Evolutionary conservation across 2,113 vertebrate genomes (phyloP), one percentile per base, ranked within the genome.

Genomic region (Plestiodon gilberti): DNA sequence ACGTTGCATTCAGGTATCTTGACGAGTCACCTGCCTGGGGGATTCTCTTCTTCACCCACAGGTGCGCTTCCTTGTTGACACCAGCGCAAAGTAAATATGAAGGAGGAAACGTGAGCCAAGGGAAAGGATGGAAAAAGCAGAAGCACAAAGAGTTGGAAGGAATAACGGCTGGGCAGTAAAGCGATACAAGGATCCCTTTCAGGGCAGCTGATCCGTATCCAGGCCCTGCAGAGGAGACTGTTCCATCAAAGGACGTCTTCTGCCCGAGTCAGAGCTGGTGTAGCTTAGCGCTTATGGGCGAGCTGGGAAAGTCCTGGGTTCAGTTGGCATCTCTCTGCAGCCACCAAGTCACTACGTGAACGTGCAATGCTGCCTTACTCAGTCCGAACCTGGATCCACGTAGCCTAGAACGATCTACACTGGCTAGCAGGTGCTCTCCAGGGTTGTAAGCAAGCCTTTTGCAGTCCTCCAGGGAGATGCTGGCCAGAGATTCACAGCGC

Each of bases 171-270:
- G 52, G 43, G 14, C 22, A 84, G 55, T 62, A 64, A 84, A 86
- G 13, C 7, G 57, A 81, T 52, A 74, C 62, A 25, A 55, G 62
- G 62, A 67, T 28, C 38, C n/a, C 10, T 1, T 28, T n/a, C 28
- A 76, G 0, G 52, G 74, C 38, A 71, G 67, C 11, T 82, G 0
- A 0, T 81, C 1, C 0, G 3, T 30, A 18, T 30, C 3, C 0
- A 22, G 71, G 10, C 30, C 59, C 62, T 35, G 22, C 14, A 38
- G 20, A 55, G 1, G n/a, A 57, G n/a, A 71, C 8, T 6, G 18
- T 8, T 57, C n/a, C 9, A 8, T 9, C 52, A 22, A 59, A 22
- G n/a, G 52, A n/a, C 20, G 17, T 73, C 70, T 69, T 70, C 43
- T 55, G 18, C 1, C 25, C 23, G 40, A 9, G 40, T 23, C 28